These are phyloP conservation scores for Alentia gelatinosa DNA, from an alignment of 2,888 invertebrate genomes.

Conservation along the genomic window DNA sequence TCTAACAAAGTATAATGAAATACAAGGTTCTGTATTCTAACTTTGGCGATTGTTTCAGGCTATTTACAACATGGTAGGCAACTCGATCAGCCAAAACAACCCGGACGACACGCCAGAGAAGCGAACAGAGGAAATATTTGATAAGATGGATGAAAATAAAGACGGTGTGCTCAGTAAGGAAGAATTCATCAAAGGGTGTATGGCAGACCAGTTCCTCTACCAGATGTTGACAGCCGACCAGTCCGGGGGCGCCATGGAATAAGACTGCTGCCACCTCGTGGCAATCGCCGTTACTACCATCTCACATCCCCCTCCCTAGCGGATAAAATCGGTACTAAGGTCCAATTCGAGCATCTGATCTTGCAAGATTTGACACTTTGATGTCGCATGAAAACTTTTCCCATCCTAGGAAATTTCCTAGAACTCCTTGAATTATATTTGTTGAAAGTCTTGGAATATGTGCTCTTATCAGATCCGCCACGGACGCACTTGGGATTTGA, in stretches of 20 bases:
- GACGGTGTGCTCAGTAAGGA: conserved; percentile 98
- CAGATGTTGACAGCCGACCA: conserved; percentile 79
- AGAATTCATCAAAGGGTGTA: conserved; percentile 98
- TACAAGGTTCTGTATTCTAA: too few species aligned
- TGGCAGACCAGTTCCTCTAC: conserved; percentile 81
- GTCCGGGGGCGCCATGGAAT: conserved; percentile 20
- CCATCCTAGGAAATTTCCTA: not conserved
- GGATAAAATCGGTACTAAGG: not conserved
- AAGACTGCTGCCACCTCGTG: conserved; percentile 43
- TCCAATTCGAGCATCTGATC: conserved; percentile 13
- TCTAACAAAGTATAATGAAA: not conserved
- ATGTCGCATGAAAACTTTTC: not conserved
- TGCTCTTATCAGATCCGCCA: conserved; percentile 5
- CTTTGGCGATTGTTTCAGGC: conserved; percentile 85
- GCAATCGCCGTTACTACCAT: not conserved
- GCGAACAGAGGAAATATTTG: conserved; percentile 98
- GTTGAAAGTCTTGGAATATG: conserved; percentile 25
- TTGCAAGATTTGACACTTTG: not conserved
- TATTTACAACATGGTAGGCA: conserved; percentile 99
- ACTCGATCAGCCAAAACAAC: conserved; percentile 82
- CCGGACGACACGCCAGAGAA: conserved; percentile 94
- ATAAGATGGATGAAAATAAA: conserved; percentile 99
- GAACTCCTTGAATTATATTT: conserved; percentile 11
- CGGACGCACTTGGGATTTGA: conserved; percentile 13
- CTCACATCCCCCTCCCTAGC: conserved; percentile 32